These are phyloP conservation scores for Phalera bucephala DNA, from an alignment of 2,888 invertebrate species.

Conservation along the genomic window DNA sequence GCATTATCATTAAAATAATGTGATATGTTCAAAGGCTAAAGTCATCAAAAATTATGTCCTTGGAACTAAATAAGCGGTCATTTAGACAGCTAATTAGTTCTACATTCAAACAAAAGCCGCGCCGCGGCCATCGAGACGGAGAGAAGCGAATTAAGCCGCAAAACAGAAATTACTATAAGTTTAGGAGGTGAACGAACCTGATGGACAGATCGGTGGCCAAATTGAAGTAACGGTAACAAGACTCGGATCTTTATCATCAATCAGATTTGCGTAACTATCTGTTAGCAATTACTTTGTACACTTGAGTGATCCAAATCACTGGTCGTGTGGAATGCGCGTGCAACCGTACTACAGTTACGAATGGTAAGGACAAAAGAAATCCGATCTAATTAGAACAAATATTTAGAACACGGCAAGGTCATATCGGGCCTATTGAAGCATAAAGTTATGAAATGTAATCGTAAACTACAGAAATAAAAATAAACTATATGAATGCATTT, in stretches of 20 bases:
- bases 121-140: conserved; percentile 30
- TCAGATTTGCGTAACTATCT: conserved; percentile 81
- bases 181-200: conserved; percentile 66
- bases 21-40: conserved; percentile 46
- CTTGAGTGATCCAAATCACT: conserved; percentile 52
- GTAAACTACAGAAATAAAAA: conserved; percentile 25
- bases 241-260: conserved; percentile 75
- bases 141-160: conserved; percentile 25
- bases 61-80: conserved; percentile 35
- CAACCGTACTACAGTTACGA: conserved; percentile 48
- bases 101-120: conserved; percentile 39
- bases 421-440: neutral
- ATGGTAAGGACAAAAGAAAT: conserved; percentile 36
- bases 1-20: conserved; percentile 56
- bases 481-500: conserved; percentile 27
- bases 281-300: conserved; percentile 69
- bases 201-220: conserved; percentile 71
- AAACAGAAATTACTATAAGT: conserved; percentile 40
- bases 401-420: conserved; percentile 29
- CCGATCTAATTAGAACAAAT: conserved; percentile 32
- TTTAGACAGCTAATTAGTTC: conserved; percentile 40
- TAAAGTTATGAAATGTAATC: conserved; percentile 13
- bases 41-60: conserved; percentile 32
- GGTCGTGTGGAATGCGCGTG: conserved; percentile 55
- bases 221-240: conserved; percentile 74